Evolutionary conservation across 2,797 vertebrate species (phyloP).

Genomic region (Phrynocephalus vlangalii): DNA sequence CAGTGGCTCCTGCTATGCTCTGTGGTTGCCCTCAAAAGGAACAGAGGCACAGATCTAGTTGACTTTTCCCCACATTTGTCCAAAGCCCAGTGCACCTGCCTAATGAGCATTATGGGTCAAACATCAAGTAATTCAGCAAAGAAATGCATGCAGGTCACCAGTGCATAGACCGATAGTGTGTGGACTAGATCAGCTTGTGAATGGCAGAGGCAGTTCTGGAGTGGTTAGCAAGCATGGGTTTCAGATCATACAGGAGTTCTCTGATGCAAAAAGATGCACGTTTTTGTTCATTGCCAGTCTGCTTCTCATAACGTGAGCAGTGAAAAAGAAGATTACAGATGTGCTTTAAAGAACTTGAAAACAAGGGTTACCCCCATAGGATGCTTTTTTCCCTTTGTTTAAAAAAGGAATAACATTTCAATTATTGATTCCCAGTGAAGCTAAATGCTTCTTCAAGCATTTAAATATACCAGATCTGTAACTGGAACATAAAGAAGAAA

Average conservation of each 20-base stretch:
- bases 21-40: too few relatives aligned
- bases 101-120: too few relatives aligned
- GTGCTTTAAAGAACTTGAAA: background rate
- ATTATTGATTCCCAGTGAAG: conserved; percentile 11
- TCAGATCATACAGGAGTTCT: background rate
- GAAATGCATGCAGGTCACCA: too few relatives aligned
- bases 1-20: too few relatives aligned
- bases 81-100: too few relatives aligned
- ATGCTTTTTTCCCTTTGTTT: background rate
- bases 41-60: too few relatives aligned
- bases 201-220: background rate
- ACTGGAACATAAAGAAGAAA: conserved; percentile 19
- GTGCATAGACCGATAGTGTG: too few relatives aligned
- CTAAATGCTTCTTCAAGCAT: background rate
- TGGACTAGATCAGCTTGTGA: too few relatives aligned
- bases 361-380: background rate
- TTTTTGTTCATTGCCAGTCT: background rate
- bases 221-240: background rate
- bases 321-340: background rate
- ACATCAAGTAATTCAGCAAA: too few relatives aligned
- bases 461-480: background rate
- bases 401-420: background rate
- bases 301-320: background rate
- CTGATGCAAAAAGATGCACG: background rate
- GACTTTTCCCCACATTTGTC: too few relatives aligned